A percentile compares a stretch with the other conserved stretches of the same genome.
Evolutionary conservation across 2,888 invertebrate genomes (phyloP).

Genomic region (Strigamia transsilvanica): DNA sequence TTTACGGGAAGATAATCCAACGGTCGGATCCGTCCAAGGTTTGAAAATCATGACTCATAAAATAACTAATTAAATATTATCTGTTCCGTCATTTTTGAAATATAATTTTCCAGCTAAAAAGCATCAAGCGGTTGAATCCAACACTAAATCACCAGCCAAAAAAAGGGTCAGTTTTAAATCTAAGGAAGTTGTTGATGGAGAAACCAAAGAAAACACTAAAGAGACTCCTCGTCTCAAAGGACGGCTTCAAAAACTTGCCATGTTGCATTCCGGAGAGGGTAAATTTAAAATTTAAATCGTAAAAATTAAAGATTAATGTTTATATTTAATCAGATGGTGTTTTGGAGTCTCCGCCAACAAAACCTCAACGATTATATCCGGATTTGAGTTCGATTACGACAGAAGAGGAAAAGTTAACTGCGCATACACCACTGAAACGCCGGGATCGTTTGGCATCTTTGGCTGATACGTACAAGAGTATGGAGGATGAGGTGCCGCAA

Average conservation of each 20-base stretch:
- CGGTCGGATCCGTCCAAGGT: slow-evolving; percentile 22
- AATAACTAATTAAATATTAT: neutral
- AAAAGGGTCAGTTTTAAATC: slow-evolving; percentile 24
- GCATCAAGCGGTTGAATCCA: neutral
- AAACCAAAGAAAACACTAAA: neutral
- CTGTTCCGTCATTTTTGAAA: neutral
- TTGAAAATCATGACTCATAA: neutral
- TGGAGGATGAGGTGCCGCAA: slow-evolving; percentile 13
- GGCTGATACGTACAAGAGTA: neutral
- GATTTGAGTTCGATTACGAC: neutral
- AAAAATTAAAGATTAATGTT: neutral
- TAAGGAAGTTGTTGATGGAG: neutral
- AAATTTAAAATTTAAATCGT: neutral
- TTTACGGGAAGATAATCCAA: slow-evolving; percentile 53
- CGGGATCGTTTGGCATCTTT: slow-evolving; percentile 31
- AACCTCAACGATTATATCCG: slow-evolving; percentile 50
- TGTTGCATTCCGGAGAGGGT: slow-evolving; percentile 9
- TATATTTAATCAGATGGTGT: neutral
- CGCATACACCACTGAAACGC: neutral
- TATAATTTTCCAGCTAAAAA: neutral
- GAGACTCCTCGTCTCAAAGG: neutral
- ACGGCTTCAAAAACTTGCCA: neutral
- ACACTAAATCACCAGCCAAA: neutral
- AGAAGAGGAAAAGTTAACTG: neutral
- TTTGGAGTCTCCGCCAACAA: slow-evolving; percentile 50